Evolutionary conservation across 1,140 invertebrate species (phyloP).

Genomic region (Drosophila melanica): DNA sequence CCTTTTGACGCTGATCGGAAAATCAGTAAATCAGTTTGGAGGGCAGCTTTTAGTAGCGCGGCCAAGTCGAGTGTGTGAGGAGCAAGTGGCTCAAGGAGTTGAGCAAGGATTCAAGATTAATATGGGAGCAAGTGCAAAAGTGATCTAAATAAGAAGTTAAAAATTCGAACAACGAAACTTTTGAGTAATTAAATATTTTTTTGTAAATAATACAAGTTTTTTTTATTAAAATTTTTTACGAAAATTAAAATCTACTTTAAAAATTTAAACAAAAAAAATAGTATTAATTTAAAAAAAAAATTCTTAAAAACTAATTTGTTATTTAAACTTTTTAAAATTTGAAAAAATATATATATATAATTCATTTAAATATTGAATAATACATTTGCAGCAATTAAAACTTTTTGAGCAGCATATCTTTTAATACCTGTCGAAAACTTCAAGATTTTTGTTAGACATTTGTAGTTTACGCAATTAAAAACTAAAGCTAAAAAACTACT

Average conservation of each 20-base stretch:
- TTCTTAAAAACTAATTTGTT: too few species aligned
- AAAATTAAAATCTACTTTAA: too few species aligned
- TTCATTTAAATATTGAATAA: background rate
- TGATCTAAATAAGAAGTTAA: background rate
- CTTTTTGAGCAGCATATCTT: too few species aligned
- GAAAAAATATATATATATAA: background rate
- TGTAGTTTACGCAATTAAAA: conserved; percentile 52
- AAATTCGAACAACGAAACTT: too few species aligned
- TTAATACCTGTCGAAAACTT: background rate
- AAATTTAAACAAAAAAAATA: too few species aligned
- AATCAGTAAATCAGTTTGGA: conserved; percentile 3
- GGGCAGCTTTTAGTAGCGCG: conserved; percentile 39
- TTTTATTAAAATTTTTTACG: too few species aligned
- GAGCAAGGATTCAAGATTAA: background rate
- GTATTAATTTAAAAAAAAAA: too few species aligned
- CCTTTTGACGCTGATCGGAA: conserved; percentile 7
- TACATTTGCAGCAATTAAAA: background rate
- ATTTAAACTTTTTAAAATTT: too few species aligned
- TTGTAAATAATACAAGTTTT: too few species aligned
- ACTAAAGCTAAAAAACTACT: conserved; percentile 12
- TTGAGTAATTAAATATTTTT: too few species aligned
- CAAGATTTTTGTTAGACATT: background rate
- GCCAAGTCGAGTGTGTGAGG: conserved; percentile 44
- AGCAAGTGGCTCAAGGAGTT: conserved; percentile 8
- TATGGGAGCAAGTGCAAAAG: background rate